Percentiles rank a stretch among this genome's conserved stretches.
Evolutionary conservation across 2,888 invertebrate genomes (phyloP).

Genomic region (Noctuana brunneofusca): DNA sequence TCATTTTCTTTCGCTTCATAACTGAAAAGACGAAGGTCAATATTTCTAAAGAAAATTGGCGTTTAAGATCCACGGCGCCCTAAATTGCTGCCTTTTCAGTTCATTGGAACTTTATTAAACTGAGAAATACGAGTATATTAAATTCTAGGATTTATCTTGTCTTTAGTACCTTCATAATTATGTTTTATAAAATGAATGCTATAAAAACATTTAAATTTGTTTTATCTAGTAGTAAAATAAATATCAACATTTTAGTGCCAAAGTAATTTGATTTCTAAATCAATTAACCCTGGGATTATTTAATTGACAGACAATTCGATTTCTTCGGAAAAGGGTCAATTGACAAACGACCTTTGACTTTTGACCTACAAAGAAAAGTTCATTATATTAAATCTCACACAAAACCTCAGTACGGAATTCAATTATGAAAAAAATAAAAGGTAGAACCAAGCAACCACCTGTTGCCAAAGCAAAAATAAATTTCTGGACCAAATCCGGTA

Average conservation of each 20-base stretch:
- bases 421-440: constrained; percentile 10
- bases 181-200: too few relatives aligned
- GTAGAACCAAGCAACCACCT: constrained; percentile 44
- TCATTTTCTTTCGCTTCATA: constrained; percentile 1
- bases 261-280: too few relatives aligned
- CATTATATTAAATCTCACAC: neutral
- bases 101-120: constrained; percentile 8
- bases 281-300: too few relatives aligned
- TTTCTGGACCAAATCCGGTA: constrained; percentile 53
- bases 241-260: too few relatives aligned
- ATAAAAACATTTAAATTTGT: too few relatives aligned
- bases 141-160: neutral
- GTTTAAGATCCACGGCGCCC: neutral
- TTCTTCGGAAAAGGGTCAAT: neutral
- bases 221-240: too few relatives aligned
- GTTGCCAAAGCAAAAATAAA: constrained; percentile 54
- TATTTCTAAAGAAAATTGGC: constrained; percentile 14
- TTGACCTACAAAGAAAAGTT: neutral
- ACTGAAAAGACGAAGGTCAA: neutral
- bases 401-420: neutral
- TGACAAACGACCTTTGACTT: neutral
- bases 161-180: neutral
- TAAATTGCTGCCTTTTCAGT: neutral
- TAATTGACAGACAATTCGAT: neutral
- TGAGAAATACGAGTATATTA: constrained; percentile 7